Percentiles rank a stretch among this genome's conserved stretches.
phyloP scores from a whole-genome alignment of 2,888 invertebrate species.

The Ichneumon xanthorius region DNA sequence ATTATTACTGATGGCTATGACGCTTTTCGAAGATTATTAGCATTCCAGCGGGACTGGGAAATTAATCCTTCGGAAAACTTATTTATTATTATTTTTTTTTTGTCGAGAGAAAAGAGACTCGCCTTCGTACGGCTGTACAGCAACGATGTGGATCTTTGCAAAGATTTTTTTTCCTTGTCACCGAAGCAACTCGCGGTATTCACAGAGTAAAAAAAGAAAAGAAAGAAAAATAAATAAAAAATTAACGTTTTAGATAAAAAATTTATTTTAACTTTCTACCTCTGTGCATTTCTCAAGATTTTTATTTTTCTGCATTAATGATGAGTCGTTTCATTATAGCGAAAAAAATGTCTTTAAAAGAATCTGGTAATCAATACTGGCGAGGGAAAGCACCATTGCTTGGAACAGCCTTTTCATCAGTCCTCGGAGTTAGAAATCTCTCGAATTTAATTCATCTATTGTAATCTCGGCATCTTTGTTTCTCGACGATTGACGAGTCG shows the following conservation, averaged over 20 bases:
- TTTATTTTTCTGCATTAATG: no score
- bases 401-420: not conserved
- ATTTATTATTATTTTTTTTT: not conserved
- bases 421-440: constrained; percentile 17
- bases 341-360: not conserved
- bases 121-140: not conserved
- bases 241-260: no score
- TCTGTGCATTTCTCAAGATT: no score
- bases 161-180: not conserved
- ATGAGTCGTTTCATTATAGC: no score
- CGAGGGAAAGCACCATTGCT: not conserved
- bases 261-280: no score
- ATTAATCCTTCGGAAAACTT: not conserved
- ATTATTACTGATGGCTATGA: constrained; percentile 1
- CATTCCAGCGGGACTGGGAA: not conserved
- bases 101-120: not conserved
- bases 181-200: not conserved
- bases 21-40: constrained; percentile 10
- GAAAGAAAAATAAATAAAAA: no score
- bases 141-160: not conserved
- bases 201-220: no score
- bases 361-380: not conserved
- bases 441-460: constrained; percentile 4
- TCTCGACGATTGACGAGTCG: not conserved
- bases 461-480: constrained; percentile 31